Evolutionary conservation across 92 coral and sea anemone species (phyloP), one percentile per base, ranked within the genome.

Genomic region (Epizoanthus illoricatus): DNA sequence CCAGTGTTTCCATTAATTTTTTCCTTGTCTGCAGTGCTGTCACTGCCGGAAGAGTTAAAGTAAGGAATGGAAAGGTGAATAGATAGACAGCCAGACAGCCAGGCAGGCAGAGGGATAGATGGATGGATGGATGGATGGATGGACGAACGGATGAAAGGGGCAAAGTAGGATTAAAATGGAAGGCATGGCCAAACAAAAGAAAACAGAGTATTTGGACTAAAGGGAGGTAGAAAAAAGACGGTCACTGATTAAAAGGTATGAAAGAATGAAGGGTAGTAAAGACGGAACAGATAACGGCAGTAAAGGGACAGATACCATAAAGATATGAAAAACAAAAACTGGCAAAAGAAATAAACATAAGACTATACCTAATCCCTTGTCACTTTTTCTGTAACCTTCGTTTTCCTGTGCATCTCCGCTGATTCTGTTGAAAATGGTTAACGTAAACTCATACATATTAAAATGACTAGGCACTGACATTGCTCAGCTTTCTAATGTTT

Each of bases 371-470:
- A 76, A 18, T 42, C 39, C 81, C 43, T 17, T 23, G 71, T 12
- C 71, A 76, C 33, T 69, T 18, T 20, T 76, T 76, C 81, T 69
- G 63, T 20, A 43, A 4, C 11, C 59, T 76, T 63, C 60, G 7
- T 42, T 63, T 7, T 19, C n/a, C 15, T 4, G 21, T 42, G 71
- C 16, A 13, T 61, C 60, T 62, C 23, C 61, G 5, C 40, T 15
- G 39, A 12, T 23, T 43, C 71, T 76, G 70, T 76, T 40, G 17
- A 76, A 76, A 16, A 15, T 1, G 12, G 43, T 36, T 74, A 55
- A 39, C 4, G 40, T 2, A 9, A n/a, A 47, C 57, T 49, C 6
- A 40, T n/a, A 15, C 10, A 1, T 5, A 43, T 33, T 5, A 71
- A 71, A 21, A 12, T 54, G 39, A 23, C 49, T 57, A 12, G 4